A percentile compares a stretch with the other conserved stretches of the same genome.
Evolutionary conservation across 2,113 vertebrate genomes (phyloP).

Genomic region (Merops nubicus): DNA sequence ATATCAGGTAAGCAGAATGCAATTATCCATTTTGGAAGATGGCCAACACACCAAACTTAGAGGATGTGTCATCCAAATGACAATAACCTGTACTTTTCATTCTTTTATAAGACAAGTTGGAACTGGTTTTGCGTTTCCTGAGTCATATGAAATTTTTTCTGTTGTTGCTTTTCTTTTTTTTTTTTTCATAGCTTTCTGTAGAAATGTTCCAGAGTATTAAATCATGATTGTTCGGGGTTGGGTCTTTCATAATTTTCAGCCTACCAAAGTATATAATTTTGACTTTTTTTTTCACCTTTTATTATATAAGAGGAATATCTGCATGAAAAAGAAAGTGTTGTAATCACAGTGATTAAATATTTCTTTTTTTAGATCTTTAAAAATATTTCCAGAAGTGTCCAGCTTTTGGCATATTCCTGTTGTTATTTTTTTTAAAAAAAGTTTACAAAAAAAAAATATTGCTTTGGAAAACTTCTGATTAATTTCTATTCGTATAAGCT

Average conservation of each 20-base stretch:
- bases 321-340: neutral
- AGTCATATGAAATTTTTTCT: neutral
- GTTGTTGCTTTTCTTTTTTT: neutral
- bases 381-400: neutral
- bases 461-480: neutral
- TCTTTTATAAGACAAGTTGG: neutral
- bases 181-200: neutral
- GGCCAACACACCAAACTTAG: neutral
- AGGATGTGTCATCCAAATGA: neutral
- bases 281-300: neutral
- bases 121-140: neutral
- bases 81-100: neutral
- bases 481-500: neutral
- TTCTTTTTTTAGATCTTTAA: neutral
- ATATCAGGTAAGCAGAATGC: neutral
- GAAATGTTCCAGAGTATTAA: neutral
- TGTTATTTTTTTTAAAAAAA: neutral
- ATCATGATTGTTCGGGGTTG: neutral
- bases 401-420: neutral
- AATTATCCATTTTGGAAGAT: conserved; percentile 13
- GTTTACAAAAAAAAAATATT: neutral
- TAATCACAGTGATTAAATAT: neutral
- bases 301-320: neutral
- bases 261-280: neutral
- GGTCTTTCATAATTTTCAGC: neutral